Base-by-base conservation (phyloP, 2,888 invertebrate genomes). In the Chymomyza caudatula region DNA sequence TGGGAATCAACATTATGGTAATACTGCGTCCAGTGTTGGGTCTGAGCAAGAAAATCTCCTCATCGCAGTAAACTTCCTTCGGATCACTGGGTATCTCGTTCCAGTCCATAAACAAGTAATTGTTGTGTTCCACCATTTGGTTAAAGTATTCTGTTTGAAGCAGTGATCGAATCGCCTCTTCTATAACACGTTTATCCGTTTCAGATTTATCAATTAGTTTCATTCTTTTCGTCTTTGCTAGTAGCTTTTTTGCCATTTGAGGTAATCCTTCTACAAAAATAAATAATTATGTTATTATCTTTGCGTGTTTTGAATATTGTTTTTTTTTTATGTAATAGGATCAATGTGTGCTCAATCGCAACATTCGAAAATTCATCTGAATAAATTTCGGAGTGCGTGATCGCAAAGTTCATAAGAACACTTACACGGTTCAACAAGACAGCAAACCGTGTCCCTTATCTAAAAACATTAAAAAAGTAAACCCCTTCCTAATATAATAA, bases 81-180 rank as follows among this genome's bases (percentile, higher is more conserved):
- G 90, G 88, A 74, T 89, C 82, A 17, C 72, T 74, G 6, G 90
- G 88, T 19, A 90, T 43, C 0, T 70, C 65, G 61, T 87, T 85
- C 89, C 89, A 89, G 69, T 88, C 86, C 78, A 88, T 81, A 47
- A 83, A 79, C 1, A 78, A 72, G 63, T 85, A 89, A 43, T 86
- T 81, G 15, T 79, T 84, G 55, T 87, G 81, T 60, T 79, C 71
- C 15, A 68, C 73, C 17, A 89, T 73, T 4, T 77, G 63, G 6
- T 65, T 69, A 63, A 89, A 89, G 60, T 89, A 89, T 8, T 81
- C 73, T 0, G 73, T 74, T 15, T 73, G 65, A 2, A 88, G 53
- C 1, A 89, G 64, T 4, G 62, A 64, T 5, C 67, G 63, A 13
- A 89, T 23, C 0, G 86, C 83, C 47, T 80, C 87, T 2, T 86